Percentiles rank a stretch among this genome's conserved stretches.
These are phyloP conservation scores for Psix sp. DNA, from an alignment of 1,140 invertebrate species.

Conservation along the genomic window DNA sequence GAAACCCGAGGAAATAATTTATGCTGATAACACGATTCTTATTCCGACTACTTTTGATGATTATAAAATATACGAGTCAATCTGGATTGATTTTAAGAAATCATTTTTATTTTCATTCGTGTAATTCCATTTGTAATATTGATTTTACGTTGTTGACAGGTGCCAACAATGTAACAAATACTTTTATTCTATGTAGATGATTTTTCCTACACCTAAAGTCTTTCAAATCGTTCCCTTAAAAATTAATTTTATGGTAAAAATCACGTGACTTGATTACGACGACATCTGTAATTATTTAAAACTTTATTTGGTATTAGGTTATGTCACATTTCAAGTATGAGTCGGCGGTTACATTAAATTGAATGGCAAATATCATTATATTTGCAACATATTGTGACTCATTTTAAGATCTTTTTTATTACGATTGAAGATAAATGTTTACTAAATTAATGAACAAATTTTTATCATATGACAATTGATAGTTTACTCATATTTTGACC, in stretches of 20 bases:
- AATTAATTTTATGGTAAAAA: neutral
- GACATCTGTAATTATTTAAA: conserved; percentile 6
- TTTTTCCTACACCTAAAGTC: no score
- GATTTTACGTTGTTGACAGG: no score
- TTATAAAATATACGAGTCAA: no score
- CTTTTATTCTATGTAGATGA: neutral
- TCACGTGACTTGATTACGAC: conserved; percentile 2
- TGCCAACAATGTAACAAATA: neutral
- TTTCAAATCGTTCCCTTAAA: no score
- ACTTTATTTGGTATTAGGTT: neutral
- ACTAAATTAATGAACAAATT: neutral
- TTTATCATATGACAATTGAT: neutral
- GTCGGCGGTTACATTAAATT: neutral
- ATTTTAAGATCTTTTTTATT: neutral
- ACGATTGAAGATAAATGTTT: neutral
- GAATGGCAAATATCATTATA: neutral
- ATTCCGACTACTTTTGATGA: no score
- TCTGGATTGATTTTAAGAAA: no score
- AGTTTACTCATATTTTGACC: neutral
- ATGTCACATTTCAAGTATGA: neutral
- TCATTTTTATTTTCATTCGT: no score
- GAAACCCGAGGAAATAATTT: no score
- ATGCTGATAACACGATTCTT: no score
- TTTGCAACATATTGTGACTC: conserved; percentile 3
- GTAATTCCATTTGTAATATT: no score